Evolutionary conservation across 2,888 invertebrate genomes (phyloP), one percentile per base, ranked within the genome.

Genomic region (Pyrocoelia pectoralis): DNA sequence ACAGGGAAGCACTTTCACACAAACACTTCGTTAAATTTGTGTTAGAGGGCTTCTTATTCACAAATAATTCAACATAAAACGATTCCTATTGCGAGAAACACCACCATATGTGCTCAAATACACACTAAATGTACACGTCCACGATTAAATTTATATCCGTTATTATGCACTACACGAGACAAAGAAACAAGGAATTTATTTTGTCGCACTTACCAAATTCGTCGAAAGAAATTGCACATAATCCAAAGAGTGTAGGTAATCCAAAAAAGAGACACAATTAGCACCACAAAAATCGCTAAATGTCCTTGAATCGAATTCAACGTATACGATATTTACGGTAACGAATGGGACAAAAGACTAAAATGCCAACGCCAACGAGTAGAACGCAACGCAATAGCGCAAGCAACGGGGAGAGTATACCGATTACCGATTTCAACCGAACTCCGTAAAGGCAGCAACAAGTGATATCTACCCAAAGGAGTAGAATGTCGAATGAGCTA

Each of bases 281-380:
- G 24, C 50, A 60, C 24, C 33, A 29, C 28, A 17, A 52, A 61
- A 66, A 63, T 58, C 58, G 43, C 33, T 38, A 54, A 63, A 63
- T 73, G 76, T 74, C 76, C 76, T 76, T 76, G 76, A 75, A 71
- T 68, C 61, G 62, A 29, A 50, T 40, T 56, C 61, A 54, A 62
- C 68, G 61, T 50, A 58, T 71, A 65, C 73, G 24, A 74, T 72
- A 58, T 66, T 70, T 73, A 50, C 46, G 50, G 56, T 64, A 33
- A 6, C 52, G 68, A 68, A 68, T 66, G 56, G 67, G 73, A 74
- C 73, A 72, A 74, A 75, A 74, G 74, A 76, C 76, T 77, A 73
- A 71, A 68, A 69, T 70, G 69, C 65, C 65, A 68, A 66, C 65
- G 69, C 65, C 65, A 68, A 66, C 65, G 65, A 63, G 62, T 69